Conservation (phyloP, 2,888 invertebrate species). For the Agrotis segetum region DNA sequence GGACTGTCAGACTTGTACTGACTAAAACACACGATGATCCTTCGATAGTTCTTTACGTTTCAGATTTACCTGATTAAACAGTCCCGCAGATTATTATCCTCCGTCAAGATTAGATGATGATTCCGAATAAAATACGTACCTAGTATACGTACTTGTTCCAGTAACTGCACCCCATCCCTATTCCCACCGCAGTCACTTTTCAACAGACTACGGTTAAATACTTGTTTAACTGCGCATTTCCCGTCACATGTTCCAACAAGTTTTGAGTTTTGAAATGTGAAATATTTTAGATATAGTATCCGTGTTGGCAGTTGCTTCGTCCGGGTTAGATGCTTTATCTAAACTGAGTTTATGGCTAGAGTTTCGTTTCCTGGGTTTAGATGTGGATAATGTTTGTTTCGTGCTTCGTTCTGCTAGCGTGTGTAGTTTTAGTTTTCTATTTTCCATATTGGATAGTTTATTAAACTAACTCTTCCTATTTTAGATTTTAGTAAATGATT, state of each 20-base stretch:
- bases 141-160: neutral
- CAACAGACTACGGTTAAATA: constrained; percentile 58
- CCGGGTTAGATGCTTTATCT: constrained; percentile 24
- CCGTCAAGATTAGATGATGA: too few species aligned
- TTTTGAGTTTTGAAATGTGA: constrained; percentile 57
- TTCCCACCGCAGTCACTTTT: constrained; percentile 37
- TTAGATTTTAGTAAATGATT: too few species aligned
- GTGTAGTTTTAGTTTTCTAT: constrained; percentile 4
- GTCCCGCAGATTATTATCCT: too few species aligned
- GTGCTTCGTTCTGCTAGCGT: neutral
- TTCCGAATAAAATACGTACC: neutral
- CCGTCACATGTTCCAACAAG: constrained; percentile 56
- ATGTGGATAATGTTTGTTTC: constrained; percentile 6
- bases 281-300: constrained; percentile 59
- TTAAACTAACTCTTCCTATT: too few species aligned
- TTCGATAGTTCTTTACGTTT: too few species aligned
- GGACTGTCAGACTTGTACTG: too few species aligned
- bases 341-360: constrained; percentile 34
- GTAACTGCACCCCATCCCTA: constrained; percentile 10
- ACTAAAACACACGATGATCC: too few species aligned
- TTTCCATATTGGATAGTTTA: neutral
- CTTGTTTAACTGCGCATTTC: constrained; percentile 63
- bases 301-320: constrained; percentile 33
- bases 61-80: too few species aligned
- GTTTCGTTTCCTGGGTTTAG: constrained; percentile 26